Conservation (phyloP, 2,888 invertebrate genomes). For the Bellardia pandia region DNA sequence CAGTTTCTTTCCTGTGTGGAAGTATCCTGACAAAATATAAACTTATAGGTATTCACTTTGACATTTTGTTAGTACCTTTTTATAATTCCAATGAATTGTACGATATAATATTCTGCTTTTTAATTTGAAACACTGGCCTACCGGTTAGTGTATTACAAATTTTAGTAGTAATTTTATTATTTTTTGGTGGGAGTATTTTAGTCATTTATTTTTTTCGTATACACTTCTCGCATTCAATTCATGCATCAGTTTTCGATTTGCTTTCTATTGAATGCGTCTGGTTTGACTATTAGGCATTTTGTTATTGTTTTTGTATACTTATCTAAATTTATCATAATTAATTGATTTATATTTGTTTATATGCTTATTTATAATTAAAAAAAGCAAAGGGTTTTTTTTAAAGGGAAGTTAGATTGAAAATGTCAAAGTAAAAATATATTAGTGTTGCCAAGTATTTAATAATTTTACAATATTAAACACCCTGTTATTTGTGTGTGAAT, state of each 20-base stretch:
- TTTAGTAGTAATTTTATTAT: not conserved
- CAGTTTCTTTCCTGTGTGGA: not conserved
- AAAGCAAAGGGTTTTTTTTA: not conserved
- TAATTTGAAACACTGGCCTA: not conserved
- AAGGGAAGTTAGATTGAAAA: not conserved
- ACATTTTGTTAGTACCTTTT: not conserved
- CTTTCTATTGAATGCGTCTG: not conserved
- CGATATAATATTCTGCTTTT: not conserved
- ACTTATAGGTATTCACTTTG: not conserved
- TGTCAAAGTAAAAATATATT: conserved; percentile 27
- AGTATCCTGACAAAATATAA: not conserved
- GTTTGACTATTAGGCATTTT: conserved; percentile 16
- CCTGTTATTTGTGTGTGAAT: conserved; percentile 1
- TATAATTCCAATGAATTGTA: not conserved
- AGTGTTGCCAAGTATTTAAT: conserved; percentile 21
- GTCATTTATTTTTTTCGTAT: conserved; percentile 44
- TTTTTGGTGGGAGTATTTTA: conserved; percentile 68
- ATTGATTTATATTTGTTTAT: conserved; percentile 36
- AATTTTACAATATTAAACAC: not conserved
- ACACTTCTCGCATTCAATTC: not conserved
- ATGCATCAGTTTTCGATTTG: not conserved
- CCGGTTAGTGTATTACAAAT: not conserved
- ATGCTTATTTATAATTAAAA: conserved; percentile 23
- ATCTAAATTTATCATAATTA: conserved; percentile 43
- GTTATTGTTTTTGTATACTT: not conserved